These are phyloP conservation scores for Theropithecus gelada DNA, from an alignment of 2,113 vertebrate species.

Conservation along the genomic window DNA sequence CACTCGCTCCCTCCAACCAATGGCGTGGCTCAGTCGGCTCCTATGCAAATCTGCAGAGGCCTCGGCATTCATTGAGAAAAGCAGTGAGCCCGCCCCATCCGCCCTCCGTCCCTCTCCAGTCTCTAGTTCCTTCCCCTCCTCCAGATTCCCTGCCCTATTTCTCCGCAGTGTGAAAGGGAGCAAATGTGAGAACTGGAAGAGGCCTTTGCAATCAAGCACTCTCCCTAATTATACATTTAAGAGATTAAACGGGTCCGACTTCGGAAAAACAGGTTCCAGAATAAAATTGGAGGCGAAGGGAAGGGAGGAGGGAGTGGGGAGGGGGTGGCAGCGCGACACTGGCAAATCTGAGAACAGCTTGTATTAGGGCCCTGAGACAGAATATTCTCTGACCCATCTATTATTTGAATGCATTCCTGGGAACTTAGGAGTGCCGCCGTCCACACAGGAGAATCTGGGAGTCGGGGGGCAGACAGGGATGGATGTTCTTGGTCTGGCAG, in stretches of 20 bases:
- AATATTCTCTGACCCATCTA: neutral
- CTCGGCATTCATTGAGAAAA: conserved; percentile 80
- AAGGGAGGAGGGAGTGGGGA: neutral
- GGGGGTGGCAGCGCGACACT: neutral
- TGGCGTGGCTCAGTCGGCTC: neutral
- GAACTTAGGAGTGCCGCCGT: neutral
- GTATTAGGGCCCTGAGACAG: neutral
- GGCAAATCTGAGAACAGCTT: neutral
- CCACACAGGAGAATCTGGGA: neutral
- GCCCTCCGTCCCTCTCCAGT: neutral
- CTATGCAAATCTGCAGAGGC: conserved; percentile 80
- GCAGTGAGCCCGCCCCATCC: neutral
- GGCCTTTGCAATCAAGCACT: conserved; percentile 47
- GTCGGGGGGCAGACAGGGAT: neutral
- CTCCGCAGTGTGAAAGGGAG: conserved; percentile 2
- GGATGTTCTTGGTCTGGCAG: neutral
- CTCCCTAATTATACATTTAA: conserved; percentile 48
- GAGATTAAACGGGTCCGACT: conserved; percentile 44
- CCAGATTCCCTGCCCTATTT: conserved; percentile 56
- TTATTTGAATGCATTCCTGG: conserved; percentile 10
- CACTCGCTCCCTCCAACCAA: conserved; percentile 75
- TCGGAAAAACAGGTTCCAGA: neutral
- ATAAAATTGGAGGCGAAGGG: conserved; percentile 30
- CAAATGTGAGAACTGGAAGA: conserved; percentile 47
- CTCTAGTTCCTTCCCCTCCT: neutral